Conservation (phyloP, 2,113 vertebrate genomes). For the Callipepla californica region DNA sequence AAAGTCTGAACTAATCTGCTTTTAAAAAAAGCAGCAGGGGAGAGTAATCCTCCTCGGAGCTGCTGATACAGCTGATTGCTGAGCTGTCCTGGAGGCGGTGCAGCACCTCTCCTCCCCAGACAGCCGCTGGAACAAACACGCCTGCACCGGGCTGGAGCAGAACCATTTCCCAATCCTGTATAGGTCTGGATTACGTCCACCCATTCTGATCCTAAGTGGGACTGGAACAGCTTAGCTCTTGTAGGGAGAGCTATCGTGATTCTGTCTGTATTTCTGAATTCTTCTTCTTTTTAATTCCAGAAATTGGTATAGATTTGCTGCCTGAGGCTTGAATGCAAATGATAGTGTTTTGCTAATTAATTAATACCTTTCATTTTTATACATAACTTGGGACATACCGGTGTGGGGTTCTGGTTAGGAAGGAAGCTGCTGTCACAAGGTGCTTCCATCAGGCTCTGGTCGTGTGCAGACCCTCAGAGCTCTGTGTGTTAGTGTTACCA, state of each 20-base stretch:
- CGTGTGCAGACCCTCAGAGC: conserved; percentile 11
- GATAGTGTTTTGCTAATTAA: conserved; percentile 46
- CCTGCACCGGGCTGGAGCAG: background rate
- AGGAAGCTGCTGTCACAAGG: background rate
- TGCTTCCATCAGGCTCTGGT: conserved; percentile 29
- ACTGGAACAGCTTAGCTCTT: background rate
- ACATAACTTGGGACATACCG: background rate
- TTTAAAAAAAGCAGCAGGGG: conserved; percentile 58
- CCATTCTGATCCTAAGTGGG: background rate
- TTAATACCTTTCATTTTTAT: background rate
- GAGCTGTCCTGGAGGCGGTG: conserved; percentile 19
- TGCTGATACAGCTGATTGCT: conserved; percentile 42
- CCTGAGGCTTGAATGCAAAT: conserved; percentile 42
- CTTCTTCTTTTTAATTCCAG: background rate
- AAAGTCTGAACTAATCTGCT: conserved; percentile 81
- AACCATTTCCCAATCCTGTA: background rate
- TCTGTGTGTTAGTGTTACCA: conserved; percentile 26
- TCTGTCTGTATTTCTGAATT: background rate
- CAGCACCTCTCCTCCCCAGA: conserved; percentile 7
- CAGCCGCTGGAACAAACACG: conserved; percentile 1
- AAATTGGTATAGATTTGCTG: conserved; percentile 35
- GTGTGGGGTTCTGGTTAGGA: background rate
- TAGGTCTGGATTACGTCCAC: background rate
- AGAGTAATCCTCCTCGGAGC: conserved; percentile 48
- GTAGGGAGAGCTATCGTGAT: background rate